phyloP scores from a whole-genome alignment of 2,888 invertebrate genomes.

The Mythimna vitellina region DNA sequence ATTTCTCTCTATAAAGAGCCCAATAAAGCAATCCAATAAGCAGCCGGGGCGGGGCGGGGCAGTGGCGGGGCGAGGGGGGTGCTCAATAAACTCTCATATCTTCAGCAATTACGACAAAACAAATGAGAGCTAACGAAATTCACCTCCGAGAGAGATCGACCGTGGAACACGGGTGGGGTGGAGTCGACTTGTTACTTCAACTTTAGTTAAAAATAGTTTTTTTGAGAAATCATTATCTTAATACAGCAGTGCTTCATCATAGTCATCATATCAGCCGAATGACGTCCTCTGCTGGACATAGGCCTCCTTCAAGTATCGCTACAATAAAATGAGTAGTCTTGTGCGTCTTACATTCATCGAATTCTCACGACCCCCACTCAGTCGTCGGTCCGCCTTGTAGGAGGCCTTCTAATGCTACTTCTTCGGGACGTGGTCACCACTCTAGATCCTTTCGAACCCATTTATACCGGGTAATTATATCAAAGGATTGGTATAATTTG shows the following conservation, averaged over 20 bases:
- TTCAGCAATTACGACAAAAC: conserved; percentile 88
- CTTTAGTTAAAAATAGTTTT: background rate
- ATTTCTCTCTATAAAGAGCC: conserved; percentile 76
- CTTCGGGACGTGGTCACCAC: too few species aligned
- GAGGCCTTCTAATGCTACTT: too few species aligned
- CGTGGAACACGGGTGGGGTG: conserved; percentile 59
- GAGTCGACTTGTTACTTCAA: conserved; percentile 62
- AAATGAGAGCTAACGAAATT: conserved; percentile 89
- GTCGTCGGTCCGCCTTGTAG: too few species aligned
- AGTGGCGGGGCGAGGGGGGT: conserved; percentile 60
- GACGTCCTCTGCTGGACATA: too few species aligned
- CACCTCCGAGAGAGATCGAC: conserved; percentile 83
- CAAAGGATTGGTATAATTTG: too few species aligned
- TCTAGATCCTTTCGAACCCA: too few species aligned
- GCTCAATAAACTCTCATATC: conserved; percentile 84
- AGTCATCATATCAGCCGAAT: too few species aligned
- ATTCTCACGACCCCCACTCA: too few species aligned
- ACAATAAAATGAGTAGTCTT: too few species aligned
- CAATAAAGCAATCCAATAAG: conserved; percentile 86
- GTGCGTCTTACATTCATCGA: too few species aligned
- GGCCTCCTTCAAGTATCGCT: too few species aligned
- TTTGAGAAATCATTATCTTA: background rate
- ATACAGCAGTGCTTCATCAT: background rate
- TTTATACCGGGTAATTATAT: too few species aligned
- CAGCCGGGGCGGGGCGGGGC: conserved; percentile 68